These are phyloP conservation scores for Neodiprion lecontei DNA, from an alignment of 1,140 invertebrate genomes.

Conservation along the genomic window DNA sequence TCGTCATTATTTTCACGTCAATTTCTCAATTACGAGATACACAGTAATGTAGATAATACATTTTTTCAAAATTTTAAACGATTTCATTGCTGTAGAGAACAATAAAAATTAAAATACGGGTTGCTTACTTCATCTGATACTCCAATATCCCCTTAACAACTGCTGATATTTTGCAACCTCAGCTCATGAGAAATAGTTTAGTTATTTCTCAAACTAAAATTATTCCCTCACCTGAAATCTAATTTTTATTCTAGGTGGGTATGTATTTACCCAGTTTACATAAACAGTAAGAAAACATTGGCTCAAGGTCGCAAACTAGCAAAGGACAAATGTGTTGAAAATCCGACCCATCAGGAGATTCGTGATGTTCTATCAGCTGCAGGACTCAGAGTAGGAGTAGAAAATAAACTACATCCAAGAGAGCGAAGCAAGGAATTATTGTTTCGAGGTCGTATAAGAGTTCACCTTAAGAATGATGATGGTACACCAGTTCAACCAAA, in stretches of 20 bases:
- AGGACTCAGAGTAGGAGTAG: conserved; percentile 86
- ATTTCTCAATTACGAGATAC: too few species aligned
- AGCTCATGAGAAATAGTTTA: conserved; percentile 12
- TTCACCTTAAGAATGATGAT: conserved; percentile 93
- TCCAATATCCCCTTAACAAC: conserved; percentile 20
- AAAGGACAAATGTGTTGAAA: conserved; percentile 89
- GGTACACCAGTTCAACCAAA: conserved; percentile 77
- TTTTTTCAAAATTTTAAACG: too few species aligned
- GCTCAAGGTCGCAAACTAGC: conserved; percentile 85
- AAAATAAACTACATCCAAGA: conserved; percentile 93
- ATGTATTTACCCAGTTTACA: conserved; percentile 95
- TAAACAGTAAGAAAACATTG: conserved; percentile 92
- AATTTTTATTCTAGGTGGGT: conserved; percentile 80
- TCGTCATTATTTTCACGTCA: too few species aligned
- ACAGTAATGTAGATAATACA: too few species aligned
- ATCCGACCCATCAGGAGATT: conserved; percentile 94
- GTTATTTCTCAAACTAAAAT: conserved; percentile 19
- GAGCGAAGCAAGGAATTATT: conserved; percentile 89
- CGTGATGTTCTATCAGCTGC: conserved; percentile 85
- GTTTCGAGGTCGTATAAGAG: conserved; percentile 85
- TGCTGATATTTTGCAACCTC: conserved; percentile 22
- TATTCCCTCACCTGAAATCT: neutral
- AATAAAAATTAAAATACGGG: neutral
- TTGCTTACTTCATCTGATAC: conserved; percentile 54
- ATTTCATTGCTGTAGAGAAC: neutral